Evolutionary conservation across 2,113 vertebrate genomes (phyloP), one percentile per base, ranked within the genome.

Genomic region (Varanus salvator): DNA sequence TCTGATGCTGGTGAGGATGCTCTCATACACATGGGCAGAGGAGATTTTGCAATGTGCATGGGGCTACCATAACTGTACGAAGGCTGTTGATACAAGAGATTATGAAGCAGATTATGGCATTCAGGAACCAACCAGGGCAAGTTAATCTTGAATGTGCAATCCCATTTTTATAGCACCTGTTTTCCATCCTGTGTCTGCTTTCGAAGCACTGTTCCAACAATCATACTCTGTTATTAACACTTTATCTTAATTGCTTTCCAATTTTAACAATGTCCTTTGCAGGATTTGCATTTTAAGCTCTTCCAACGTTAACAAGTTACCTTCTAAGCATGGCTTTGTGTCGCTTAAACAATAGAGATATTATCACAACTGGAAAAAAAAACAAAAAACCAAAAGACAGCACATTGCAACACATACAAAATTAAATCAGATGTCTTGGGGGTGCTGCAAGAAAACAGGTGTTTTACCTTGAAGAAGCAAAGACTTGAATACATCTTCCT

Each of bases 41-140:
- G 94, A 92, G 96, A 94, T 94, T 97, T 96, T 93, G 97, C 95
- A 96, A 97, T 96, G 93, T 97, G 96, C 86, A 94, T 96, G 87
- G 97, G 97, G 93, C 97, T 98, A 96, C 93, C 93, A 87, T 93
- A 93, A 93, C 95, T 97, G 95, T 98, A 94, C 93, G 95, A 95
- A 52, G 94, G 96, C 98, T 98, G 96, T 95, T 95, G 96, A 93
- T 90, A 96, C 87, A 97, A 97, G 93, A 97, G 96, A 96, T 97
- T 96, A 96, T 94, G 96, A 92, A 95, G 96, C 91, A 96, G 69
- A 92, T 97, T 97, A 96, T 93, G 92, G 85, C 86, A 93, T 83
- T 91, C 81, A 93, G 89, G 90, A 94, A 94, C 81, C 87, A 84
- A 90, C 89, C 85, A 92, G 77, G 84, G 44, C 50, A 93, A 92